Percentiles rank a stretch among this genome's conserved stretches.
phyloP scores from a whole-genome alignment of 2,113 vertebrate genomes.

The Buteo buteo region DNA sequence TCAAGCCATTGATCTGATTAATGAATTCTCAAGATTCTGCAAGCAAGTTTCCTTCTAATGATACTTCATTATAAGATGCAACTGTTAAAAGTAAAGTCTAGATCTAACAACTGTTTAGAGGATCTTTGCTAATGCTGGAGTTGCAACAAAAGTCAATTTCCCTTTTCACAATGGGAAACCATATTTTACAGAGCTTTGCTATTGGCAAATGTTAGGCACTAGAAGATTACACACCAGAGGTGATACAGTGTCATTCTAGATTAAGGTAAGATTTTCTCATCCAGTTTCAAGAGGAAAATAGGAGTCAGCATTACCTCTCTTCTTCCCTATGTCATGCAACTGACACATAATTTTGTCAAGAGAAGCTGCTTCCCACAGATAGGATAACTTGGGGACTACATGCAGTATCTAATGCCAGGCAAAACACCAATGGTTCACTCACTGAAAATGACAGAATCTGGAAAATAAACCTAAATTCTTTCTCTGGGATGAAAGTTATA shows the following conservation, averaged over 20 bases:
- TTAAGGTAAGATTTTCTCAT: neutral
- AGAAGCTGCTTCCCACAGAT: neutral
- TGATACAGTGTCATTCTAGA: neutral
- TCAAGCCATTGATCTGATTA: neutral
- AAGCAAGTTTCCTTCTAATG: neutral
- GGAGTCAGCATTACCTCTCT: neutral
- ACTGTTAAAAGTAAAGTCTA: neutral
- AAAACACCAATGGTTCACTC: neutral
- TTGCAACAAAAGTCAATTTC: neutral
- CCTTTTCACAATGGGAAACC: neutral
- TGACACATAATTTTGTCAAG: neutral
- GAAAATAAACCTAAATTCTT: neutral
- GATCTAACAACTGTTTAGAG: neutral
- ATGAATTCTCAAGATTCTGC: neutral
- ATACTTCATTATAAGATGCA: neutral
- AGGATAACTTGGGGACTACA: neutral
- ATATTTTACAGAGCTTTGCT: neutral
- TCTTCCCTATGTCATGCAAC: neutral
- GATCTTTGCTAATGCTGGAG: neutral
- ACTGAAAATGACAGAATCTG: neutral
- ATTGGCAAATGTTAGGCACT: neutral
- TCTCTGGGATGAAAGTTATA: neutral
- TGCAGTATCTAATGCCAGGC: neutral
- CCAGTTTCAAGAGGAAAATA: neutral
- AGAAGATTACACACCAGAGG: neutral